Base-by-base conservation (phyloP, 2,888 invertebrate genomes). In the Apodemia mormo region DNA sequence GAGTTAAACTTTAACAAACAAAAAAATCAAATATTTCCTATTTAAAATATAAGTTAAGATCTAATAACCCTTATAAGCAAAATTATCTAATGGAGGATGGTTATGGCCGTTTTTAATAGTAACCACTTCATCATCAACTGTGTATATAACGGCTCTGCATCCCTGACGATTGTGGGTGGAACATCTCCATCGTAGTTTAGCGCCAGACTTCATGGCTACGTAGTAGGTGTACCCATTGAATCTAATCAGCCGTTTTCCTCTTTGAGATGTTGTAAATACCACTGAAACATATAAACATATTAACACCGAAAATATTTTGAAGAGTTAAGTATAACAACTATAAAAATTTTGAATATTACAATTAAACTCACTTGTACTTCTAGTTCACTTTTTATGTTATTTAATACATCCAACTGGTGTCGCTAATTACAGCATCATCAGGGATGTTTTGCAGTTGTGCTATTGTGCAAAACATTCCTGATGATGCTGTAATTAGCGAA, bases 141-240 rank as follows among this genome's bases (percentile, higher is more conserved):
- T 83, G 58, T 73, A 69, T 2, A 83, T 70, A 12, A 70, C 72
- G 1, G 82, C 81, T 66, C 69, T 76, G 65, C 83, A 84, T 0
- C 79, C 78, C n/a, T 73, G 75, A 7, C 74, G 68, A 6, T 73
- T 68, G 6, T 78, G 76, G 0, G 79, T 79, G 6, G 79, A 78
- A 56, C 82, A 82, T 0, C 71, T 37, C 81, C 81, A 81, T 0
- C 77, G 74, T 3, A 61, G 58, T 54, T 73, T 76, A 6, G 43
- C 7, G 2, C 71, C 58, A 33, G 37, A 68, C 4, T 40, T 30
- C 6, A 33, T 45, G 10, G 54, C 56, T 10, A 66, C 67, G 29
- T 75, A 74, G 54, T 78, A 80, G 1, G 74, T 79, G 67, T 75
- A 79, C 0, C 74, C 74, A 0, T 71, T 66, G 7, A 75, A 54